Conservation (phyloP, 1,140 invertebrate species). For the Hormaphis cornu region DNA sequence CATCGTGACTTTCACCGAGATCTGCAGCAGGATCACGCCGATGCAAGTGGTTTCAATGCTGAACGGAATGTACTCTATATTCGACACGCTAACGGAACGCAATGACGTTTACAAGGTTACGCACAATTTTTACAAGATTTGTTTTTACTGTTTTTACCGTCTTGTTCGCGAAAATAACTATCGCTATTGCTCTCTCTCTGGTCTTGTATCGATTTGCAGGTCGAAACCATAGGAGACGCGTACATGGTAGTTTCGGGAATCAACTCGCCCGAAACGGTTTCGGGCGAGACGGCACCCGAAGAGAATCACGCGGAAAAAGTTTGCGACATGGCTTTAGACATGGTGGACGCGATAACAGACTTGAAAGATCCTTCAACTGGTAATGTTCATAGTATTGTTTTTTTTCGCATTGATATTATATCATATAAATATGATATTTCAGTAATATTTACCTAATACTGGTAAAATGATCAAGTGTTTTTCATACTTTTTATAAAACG, state of each 20-base stretch:
- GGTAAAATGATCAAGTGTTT: no score
- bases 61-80: conserved; percentile 89
- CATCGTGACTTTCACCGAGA: conserved; percentile 93
- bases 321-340: conserved; percentile 92
- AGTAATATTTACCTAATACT: no score
- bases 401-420: no score
- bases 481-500: no score
- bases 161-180: conserved; percentile 44
- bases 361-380: conserved; percentile 85
- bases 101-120: conserved; percentile 89
- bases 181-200: background rate
- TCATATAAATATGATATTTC: no score
- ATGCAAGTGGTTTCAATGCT: conserved; percentile 97
- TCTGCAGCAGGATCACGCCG: conserved; percentile 86
- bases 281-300: conserved; percentile 83
- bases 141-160: conserved; percentile 40
- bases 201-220: conserved; percentile 49
- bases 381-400: conserved; percentile 37
- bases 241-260: conserved; percentile 98
- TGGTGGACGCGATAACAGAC: conserved; percentile 85
- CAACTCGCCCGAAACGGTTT: no score
- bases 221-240: conserved; percentile 93
- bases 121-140: background rate
- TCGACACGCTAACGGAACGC: conserved; percentile 80
- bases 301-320: conserved; percentile 85